These are phyloP conservation scores for Hormaphis cornu DNA, from an alignment of 1,140 invertebrate genomes.

Conservation along the genomic window DNA sequence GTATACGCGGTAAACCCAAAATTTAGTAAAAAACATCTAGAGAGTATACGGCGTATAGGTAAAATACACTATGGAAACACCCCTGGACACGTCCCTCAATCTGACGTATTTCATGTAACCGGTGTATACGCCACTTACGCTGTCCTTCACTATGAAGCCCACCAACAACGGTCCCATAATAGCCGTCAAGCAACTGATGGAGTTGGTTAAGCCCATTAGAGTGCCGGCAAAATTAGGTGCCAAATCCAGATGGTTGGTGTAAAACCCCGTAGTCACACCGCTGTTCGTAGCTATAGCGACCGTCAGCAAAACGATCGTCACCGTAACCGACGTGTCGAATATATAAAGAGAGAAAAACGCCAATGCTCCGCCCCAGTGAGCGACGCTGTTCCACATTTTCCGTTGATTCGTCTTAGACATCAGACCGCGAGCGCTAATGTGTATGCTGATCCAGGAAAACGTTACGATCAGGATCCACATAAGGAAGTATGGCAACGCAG, in stretches of 20 bases:
- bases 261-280: slow-evolving; percentile 59
- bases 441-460: slow-evolving; percentile 54
- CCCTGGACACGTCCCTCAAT: no score
- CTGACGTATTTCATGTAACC: no score
- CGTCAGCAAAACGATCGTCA: slow-evolving; percentile 43
- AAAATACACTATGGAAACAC: no score
- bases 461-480: slow-evolving; percentile 61
- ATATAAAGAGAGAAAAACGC: not conserved
- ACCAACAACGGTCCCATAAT: slow-evolving; percentile 56
- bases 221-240: slow-evolving; percentile 67
- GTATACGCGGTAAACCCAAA: no score
- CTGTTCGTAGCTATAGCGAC: slow-evolving; percentile 52
- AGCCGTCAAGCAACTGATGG: slow-evolving; percentile 55
- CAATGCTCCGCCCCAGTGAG: slow-evolving; percentile 12
- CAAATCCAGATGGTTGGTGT: slow-evolving; percentile 55
- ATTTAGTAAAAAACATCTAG: no score
- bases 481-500: slow-evolving; percentile 68
- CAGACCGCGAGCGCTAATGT: slow-evolving; percentile 48
- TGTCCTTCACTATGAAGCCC: slow-evolving; percentile 52
- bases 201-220: slow-evolving; percentile 60
- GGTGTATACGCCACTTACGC: slow-evolving; percentile 47
- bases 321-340: slow-evolving; percentile 41
- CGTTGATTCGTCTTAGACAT: slow-evolving; percentile 48
- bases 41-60: no score
- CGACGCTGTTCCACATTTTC: slow-evolving; percentile 56